A percentile compares a stretch with the other conserved stretches of the same genome.
phyloP scores from a whole-genome alignment of 2,888 invertebrate species.

The Scaptomyza caliginosa region DNA sequence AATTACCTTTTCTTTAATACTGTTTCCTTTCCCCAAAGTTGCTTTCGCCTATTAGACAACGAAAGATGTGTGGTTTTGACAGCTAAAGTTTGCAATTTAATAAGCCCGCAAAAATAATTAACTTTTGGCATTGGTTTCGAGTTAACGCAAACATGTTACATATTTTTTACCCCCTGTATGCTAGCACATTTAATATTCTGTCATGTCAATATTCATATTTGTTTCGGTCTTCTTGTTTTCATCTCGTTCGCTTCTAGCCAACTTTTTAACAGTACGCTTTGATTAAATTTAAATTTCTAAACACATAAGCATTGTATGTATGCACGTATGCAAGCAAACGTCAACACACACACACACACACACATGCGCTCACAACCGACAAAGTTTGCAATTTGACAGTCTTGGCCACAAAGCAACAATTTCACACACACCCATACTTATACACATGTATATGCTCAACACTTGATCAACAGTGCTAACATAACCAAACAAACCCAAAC shows the following conservation, averaged over 20 bases:
- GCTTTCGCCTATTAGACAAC: neutral
- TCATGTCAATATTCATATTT: constrained; percentile 25
- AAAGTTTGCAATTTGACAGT: neutral
- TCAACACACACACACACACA: neutral
- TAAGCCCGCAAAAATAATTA: constrained; percentile 40
- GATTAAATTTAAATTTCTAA: constrained; percentile 44
- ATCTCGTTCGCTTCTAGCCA: neutral
- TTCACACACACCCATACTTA: neutral
- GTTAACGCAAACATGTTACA: neutral
- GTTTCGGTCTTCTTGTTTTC: neutral
- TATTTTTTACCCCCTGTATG: neutral
- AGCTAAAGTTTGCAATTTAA: constrained; percentile 41
- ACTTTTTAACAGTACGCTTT: neutral
- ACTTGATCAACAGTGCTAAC: neutral
- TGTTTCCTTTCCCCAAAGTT: neutral
- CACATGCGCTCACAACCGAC: neutral
- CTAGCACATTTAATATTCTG: constrained; percentile 4
- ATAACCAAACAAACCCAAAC: neutral
- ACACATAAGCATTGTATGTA: constrained; percentile 3
- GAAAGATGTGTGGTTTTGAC: constrained; percentile 42
- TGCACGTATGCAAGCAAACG: neutral
- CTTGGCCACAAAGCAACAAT: neutral
- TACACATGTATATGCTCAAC: neutral
- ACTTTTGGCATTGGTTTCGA: constrained; percentile 26
- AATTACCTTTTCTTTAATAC: constrained; percentile 21